Percentiles rank a stretch among this genome's conserved stretches.
Evolutionary conservation across 2,113 vertebrate species (phyloP).

Genomic region (Plotosus lineatus): DNA sequence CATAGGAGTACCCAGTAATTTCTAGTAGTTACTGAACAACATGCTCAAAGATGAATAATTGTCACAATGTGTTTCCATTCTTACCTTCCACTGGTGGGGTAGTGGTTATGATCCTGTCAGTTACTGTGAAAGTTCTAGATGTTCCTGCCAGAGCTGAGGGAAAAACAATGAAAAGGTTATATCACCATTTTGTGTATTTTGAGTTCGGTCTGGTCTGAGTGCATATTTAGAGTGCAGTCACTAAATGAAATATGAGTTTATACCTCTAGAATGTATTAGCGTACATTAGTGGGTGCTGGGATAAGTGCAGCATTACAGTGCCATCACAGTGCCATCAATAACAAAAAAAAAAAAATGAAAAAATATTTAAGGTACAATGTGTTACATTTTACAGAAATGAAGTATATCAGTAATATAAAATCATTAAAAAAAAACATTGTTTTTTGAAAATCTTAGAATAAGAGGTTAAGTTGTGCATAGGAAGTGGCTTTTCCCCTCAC

Average conservation of each 20-base stretch:
- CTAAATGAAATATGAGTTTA: slow-evolving; percentile 10
- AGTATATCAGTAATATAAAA: too few species aligned
- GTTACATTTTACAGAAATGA: too few species aligned
- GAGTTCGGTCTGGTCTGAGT: neutral
- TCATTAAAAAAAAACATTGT: too few species aligned
- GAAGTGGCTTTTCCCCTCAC: too few species aligned
- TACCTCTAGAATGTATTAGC: neutral
- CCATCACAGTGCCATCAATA: too few species aligned
- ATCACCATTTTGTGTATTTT: neutral
- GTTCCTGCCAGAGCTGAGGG: neutral
- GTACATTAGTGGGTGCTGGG: neutral
- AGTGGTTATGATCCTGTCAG: slow-evolving; percentile 43
- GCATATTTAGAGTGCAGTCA: neutral
- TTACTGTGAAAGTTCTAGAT: slow-evolving; percentile 54
- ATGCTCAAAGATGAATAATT: neutral
- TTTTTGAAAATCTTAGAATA: too few species aligned
- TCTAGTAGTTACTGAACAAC: neutral
- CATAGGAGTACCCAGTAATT: neutral
- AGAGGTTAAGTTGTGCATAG: too few species aligned
- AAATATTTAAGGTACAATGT: neutral
- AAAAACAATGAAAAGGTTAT: neutral
- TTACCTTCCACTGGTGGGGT: slow-evolving; percentile 62
- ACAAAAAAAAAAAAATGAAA: neutral
- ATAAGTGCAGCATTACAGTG: neutral
- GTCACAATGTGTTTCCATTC: neutral